These are phyloP conservation scores for Bubo bubo DNA, from an alignment of 2,113 vertebrate genomes.

Conservation along the genomic window DNA sequence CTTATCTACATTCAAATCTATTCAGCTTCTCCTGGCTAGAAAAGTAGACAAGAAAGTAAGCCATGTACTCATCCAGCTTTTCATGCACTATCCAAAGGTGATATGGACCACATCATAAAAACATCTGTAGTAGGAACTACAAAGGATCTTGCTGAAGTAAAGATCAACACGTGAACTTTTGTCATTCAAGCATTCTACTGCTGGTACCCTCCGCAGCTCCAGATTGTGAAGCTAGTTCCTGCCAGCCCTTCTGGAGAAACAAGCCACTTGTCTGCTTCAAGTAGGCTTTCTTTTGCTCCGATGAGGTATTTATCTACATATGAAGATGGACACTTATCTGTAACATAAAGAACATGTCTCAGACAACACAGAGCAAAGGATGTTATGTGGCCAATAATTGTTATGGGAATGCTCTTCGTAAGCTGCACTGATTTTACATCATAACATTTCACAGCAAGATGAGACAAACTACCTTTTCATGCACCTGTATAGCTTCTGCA, in stretches of 20 bases:
- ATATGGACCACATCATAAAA: neutral
- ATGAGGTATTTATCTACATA: neutral
- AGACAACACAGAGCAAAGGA: neutral
- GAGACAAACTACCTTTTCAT: neutral
- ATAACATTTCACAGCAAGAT: neutral
- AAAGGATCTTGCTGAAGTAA: neutral
- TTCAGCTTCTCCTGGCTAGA: neutral
- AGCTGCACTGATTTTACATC: constrained; percentile 3
- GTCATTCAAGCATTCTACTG: neutral
- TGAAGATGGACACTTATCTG: neutral
- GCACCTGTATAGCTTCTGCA: neutral
- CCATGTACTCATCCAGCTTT: neutral
- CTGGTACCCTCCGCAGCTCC: neutral
- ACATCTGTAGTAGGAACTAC: neutral
- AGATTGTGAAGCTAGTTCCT: neutral
- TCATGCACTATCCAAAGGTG: neutral
- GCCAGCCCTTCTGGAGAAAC: neutral
- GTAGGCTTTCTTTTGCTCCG: neutral
- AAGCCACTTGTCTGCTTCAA: neutral
- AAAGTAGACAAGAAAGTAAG: neutral
- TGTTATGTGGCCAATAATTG: neutral
- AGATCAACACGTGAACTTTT: neutral
- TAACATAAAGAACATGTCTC: neutral
- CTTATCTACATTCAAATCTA: neutral
- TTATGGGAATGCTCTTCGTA: neutral